phyloP scores from a whole-genome alignment of 2,113 vertebrate genomes.

The Oxyruncus cristatus region DNA sequence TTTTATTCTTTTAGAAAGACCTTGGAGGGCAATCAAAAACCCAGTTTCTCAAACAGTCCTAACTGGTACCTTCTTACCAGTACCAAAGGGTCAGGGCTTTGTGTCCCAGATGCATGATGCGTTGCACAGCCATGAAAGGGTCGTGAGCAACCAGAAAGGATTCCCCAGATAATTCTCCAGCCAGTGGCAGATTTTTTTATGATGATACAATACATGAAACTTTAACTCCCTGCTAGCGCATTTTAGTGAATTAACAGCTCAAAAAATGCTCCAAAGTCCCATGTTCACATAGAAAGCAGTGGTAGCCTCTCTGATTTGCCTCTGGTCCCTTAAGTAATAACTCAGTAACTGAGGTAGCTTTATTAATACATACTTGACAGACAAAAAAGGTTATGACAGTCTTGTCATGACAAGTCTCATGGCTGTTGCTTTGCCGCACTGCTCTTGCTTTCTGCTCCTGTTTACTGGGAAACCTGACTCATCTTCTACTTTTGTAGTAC shows the following conservation, averaged over 20 bases:
- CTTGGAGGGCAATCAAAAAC: neutral
- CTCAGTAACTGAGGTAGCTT: neutral
- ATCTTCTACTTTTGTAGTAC: neutral
- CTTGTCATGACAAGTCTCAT: neutral
- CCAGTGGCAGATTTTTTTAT: neutral
- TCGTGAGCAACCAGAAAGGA: neutral
- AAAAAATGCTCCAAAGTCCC: neutral
- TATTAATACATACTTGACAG: neutral
- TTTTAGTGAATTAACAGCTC: neutral
- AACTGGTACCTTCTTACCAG: neutral
- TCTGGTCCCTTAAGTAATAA: neutral
- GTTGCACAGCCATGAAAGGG: neutral
- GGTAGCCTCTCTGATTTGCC: neutral
- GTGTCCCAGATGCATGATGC: neutral
- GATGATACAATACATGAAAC: neutral
- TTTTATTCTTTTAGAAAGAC: neutral
- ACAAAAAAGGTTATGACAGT: neutral
- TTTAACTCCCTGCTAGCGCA: neutral
- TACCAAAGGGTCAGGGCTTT: neutral
- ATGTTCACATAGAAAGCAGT: neutral
- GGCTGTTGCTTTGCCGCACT: neutral
- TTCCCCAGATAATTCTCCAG: neutral
- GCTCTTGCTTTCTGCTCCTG: neutral
- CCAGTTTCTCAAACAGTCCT: neutral
- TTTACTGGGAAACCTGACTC: constrained; percentile 28